Evolutionary conservation across 1,140 invertebrate genomes (phyloP).

Genomic region (Amphibalanus amphitrite): DNA sequence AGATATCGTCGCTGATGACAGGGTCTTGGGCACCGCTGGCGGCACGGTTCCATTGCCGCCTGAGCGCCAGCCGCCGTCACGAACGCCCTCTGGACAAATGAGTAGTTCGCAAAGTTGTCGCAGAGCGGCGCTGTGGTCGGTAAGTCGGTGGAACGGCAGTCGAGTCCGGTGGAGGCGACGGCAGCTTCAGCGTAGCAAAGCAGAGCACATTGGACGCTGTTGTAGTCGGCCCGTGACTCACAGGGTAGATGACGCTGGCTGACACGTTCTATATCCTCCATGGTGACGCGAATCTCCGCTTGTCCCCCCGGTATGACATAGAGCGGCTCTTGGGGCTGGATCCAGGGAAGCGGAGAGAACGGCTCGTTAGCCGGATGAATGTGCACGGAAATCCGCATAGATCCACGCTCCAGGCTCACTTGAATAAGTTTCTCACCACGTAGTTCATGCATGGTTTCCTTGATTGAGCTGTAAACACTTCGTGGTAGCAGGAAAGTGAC

Average conservation of each 20-base stretch:
- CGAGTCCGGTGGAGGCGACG: neutral
- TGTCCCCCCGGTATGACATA: neutral
- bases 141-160: neutral
- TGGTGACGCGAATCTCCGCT: neutral
- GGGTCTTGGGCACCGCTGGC: neutral
- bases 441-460: neutral
- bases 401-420: too few species aligned
- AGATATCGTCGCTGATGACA: neutral
- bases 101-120: neutral
- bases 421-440: neutral
- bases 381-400: neutral
- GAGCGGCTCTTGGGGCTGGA: neutral
- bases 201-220: neutral
- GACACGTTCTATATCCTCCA: neutral
- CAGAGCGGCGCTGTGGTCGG: neutral
- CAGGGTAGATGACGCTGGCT: neutral
- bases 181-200: neutral
- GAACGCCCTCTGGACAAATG: neutral
- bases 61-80: neutral
- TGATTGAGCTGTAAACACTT: neutral
- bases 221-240: neutral
- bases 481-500: neutral
- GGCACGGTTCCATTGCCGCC: neutral
- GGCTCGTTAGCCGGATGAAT: neutral
- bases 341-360: neutral